These are phyloP conservation scores for Psilanteris sp. DNA, from an alignment of 1,140 invertebrate genomes.

Conservation along the genomic window DNA sequence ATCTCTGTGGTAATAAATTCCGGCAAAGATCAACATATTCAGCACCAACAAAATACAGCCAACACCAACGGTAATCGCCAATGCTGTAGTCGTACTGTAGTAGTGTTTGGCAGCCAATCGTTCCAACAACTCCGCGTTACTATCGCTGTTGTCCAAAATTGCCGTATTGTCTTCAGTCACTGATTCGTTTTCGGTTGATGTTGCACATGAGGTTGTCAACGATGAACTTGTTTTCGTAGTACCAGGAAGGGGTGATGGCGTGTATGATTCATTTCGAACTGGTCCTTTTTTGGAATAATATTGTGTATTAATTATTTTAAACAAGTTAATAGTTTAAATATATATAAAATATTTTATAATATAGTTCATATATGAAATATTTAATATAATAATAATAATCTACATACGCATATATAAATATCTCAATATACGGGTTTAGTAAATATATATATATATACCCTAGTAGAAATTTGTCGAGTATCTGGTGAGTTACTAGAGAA, in stretches of 20 bases:
- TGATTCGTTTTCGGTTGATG: slow-evolving; percentile 73
- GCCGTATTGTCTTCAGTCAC: slow-evolving; percentile 66
- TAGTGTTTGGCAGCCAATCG: slow-evolving; percentile 81
- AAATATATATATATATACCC: no score
- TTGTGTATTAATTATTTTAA: no score
- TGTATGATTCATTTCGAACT: slow-evolving; percentile 82
- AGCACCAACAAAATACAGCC: slow-evolving; percentile 92
- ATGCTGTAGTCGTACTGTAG: slow-evolving; percentile 87
- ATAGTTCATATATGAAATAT: no score
- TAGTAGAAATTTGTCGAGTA: no score
- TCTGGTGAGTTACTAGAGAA: no score
- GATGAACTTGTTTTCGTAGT: slow-evolving; percentile 69
- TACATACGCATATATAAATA: no score
- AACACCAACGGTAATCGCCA: slow-evolving; percentile 93
- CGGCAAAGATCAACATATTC: slow-evolving; percentile 93
- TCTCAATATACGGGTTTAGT: no score
- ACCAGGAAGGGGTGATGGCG: slow-evolving; percentile 79
- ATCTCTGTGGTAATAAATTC: slow-evolving; percentile 91
- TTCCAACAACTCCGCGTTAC: slow-evolving; percentile 80
- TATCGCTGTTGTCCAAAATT: slow-evolving; percentile 76
- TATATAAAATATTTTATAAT: no score
- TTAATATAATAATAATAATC: no score
- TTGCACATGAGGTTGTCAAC: slow-evolving; percentile 75
- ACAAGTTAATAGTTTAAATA: no score
- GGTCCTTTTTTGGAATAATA: slow-evolving; percentile 74